Base-by-base conservation (phyloP, 2,888 invertebrate species). In the Gymnoscelis rufifasciata region DNA sequence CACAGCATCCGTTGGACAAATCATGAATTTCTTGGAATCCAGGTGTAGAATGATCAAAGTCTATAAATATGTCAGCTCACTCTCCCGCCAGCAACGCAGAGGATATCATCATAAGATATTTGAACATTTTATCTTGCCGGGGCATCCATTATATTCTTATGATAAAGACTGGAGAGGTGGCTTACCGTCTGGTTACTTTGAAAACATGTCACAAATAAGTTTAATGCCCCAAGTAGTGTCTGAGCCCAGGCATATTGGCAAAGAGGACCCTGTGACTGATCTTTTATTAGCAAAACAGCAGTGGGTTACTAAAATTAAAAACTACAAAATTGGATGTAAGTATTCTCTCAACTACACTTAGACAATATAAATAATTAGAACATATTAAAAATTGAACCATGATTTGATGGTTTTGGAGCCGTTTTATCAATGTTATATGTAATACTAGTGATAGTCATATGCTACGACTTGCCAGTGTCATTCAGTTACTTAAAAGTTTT, bases 81-180 rank as follows among this genome's bases (percentile, higher is more conserved):
- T 45, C 6, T 36, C 38, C 5, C 35, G 45, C 11, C 50, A 50
- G 23, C 42, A 46, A 12, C 14, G 30, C 1, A 3, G 5, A 1
- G 39, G 42, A 0, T 1, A 1, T 1, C 0, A 1, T 0, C 0
- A 1, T 0, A 11, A 23, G 6, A 35, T 45, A 0, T 26, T 3
- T 7, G 50, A 50, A 7, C 45, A 50, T 43, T 50, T 50, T 12
- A 36, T 2, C 7, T 1, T 43, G 10, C n/a, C 36, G 0, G 45
- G 50, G 5, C 41, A 42, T 1, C 50, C 50, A 4, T 11, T 46
- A 3, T 74, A 77, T 23, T 55, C 58, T 7, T 84, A 84, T 31
- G 64, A 60, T 33, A 71, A 78, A 0, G 68, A 78, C 7, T 88
- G 84, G 82, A 78, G 83, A 43, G 88, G 88, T 2, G 71, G 71